These are phyloP conservation scores for Gonioctena quinquepunctata DNA, from an alignment of 1,140 invertebrate genomes.

Conservation along the genomic window DNA sequence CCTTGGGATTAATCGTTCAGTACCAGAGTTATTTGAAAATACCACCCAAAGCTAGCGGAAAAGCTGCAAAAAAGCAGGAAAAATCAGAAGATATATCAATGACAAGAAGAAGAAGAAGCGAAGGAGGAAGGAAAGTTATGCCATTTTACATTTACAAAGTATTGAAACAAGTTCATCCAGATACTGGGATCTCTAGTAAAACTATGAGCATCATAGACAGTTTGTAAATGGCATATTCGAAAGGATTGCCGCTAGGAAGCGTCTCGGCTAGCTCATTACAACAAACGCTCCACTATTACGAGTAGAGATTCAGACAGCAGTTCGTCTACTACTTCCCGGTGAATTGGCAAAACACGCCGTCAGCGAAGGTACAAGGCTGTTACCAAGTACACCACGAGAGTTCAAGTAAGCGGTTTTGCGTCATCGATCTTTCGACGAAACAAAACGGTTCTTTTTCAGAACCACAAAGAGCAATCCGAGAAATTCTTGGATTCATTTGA, in stretches of 20 bases:
- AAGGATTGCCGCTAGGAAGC: slow-evolving; percentile 71
- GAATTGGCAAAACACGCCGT: slow-evolving; percentile 65
- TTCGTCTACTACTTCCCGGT: slow-evolving; percentile 62
- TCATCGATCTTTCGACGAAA: neutral
- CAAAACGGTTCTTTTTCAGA: slow-evolving; percentile 31
- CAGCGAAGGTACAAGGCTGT: slow-evolving; percentile 66
- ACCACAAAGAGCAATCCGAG: too few species aligned
- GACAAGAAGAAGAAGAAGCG: slow-evolving; percentile 59
- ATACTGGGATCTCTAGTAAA: slow-evolving; percentile 69
- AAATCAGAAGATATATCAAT: slow-evolving; percentile 63
- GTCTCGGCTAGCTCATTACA: slow-evolving; percentile 71
- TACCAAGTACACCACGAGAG: slow-evolving; percentile 62
- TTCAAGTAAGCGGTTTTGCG: slow-evolving; percentile 53
- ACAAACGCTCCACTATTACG: slow-evolving; percentile 67
- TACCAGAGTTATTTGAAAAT: too few species aligned
- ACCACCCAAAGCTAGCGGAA: slow-evolving; percentile 58
- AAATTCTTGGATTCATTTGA: too few species aligned
- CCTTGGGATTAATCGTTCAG: too few species aligned
- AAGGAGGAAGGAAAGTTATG: slow-evolving; percentile 69
- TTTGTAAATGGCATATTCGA: slow-evolving; percentile 68
- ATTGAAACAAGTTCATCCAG: slow-evolving; percentile 71
- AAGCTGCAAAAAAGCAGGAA: slow-evolving; percentile 61
- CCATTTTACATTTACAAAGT: slow-evolving; percentile 74
- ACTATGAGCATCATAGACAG: slow-evolving; percentile 65
- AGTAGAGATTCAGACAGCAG: slow-evolving; percentile 61